phyloP scores from a whole-genome alignment of 2,113 vertebrate species.

The Brienomyrus brachyistius region DNA sequence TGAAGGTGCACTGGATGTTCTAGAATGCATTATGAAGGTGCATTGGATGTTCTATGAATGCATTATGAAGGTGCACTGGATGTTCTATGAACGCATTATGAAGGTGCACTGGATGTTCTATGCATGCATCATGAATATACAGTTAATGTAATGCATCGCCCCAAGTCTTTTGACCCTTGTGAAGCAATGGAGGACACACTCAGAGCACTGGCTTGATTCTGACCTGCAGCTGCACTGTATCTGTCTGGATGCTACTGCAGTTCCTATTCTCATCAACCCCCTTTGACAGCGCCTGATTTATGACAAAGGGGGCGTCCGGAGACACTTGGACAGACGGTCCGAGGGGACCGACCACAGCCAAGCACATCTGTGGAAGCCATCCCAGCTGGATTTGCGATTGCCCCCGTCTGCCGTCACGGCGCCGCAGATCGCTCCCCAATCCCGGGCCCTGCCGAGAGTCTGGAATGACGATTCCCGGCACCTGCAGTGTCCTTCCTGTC shows the following conservation, averaged over 20 bases:
- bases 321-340: neutral
- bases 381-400: neutral
- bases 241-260: neutral
- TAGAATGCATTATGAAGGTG: too few relatives aligned
- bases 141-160: neutral
- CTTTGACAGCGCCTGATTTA: neutral
- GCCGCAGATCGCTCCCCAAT: neutral
- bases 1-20: too few relatives aligned
- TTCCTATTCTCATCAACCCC: neutral
- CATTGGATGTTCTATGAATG: too few relatives aligned
- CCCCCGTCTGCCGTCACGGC: neutral
- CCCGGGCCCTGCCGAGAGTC: neutral
- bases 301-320: neutral
- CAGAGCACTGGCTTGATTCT: neutral
- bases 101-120: neutral
- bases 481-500: neutral
- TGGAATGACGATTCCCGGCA: neutral
- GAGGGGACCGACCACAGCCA: neutral
- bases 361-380: conserved; percentile 6
- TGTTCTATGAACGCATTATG: neutral
- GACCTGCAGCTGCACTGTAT: neutral
- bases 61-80: too few relatives aligned
- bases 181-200: neutral
- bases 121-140: neutral
- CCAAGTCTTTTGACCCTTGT: neutral